phyloP scores from a whole-genome alignment of 2,888 invertebrate species.

The Orthonevra nobilis region DNA sequence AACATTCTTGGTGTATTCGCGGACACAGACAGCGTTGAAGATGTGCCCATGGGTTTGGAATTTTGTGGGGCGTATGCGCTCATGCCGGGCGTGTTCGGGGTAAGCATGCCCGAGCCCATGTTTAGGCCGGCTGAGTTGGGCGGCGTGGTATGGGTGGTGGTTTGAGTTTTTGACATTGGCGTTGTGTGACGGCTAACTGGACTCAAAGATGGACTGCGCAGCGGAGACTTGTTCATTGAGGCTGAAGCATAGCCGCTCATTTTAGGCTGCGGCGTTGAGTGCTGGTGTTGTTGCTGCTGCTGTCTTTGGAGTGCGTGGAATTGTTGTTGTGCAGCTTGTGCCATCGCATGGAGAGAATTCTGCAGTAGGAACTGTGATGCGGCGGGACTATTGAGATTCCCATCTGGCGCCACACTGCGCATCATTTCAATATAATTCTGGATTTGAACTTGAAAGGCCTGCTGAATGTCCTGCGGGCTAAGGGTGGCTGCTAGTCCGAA shows the following conservation, averaged over 20 bases:
- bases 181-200: slow-evolving; percentile 75
- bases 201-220: slow-evolving; percentile 79
- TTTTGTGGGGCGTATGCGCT: slow-evolving; percentile 81
- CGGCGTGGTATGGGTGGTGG: slow-evolving; percentile 81
- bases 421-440: slow-evolving; percentile 79
- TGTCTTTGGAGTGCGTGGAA: slow-evolving; percentile 89
- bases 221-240: slow-evolving; percentile 77
- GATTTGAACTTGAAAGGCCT: slow-evolving; percentile 79
- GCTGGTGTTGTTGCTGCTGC: slow-evolving; percentile 79
- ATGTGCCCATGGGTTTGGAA: slow-evolving; percentile 81
- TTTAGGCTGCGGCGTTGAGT: slow-evolving; percentile 72
- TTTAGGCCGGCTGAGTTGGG: slow-evolving; percentile 80
- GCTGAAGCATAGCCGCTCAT: slow-evolving; percentile 79
- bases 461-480: slow-evolving; percentile 76
- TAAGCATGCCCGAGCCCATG: slow-evolving; percentile 81
- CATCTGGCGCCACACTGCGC: slow-evolving; percentile 76
- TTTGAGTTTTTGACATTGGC: slow-evolving; percentile 80
- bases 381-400: slow-evolving; percentile 74
- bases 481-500: slow-evolving; percentile 73
- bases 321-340: slow-evolving; percentile 81
- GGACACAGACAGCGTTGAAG: slow-evolving; percentile 74
- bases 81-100: slow-evolving; percentile 83
- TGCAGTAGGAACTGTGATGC: slow-evolving; percentile 87
- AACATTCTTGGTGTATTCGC: slow-evolving; percentile 71
- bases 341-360: slow-evolving; percentile 88